Evolutionary conservation across 2,797 vertebrate genomes (phyloP).

Genomic region (Pipistrellus kuhlii): DNA sequence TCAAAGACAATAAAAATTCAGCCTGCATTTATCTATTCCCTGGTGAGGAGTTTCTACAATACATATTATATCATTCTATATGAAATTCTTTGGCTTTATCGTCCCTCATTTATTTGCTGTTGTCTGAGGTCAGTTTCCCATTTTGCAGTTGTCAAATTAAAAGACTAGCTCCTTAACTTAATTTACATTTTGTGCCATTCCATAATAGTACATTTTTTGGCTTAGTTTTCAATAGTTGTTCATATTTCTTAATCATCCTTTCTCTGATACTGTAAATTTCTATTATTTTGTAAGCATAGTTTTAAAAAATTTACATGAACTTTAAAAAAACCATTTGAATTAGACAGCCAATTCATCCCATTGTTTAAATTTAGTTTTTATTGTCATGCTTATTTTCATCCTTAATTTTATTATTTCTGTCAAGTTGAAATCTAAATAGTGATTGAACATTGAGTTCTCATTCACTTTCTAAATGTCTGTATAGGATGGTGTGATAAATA

Average conservation of each 20-base stretch:
- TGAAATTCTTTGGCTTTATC: conserved; percentile 88
- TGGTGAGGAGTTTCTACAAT: conserved; percentile 86
- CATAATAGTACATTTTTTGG: conserved; percentile 82
- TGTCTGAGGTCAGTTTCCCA: conserved; percentile 88
- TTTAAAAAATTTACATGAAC: not conserved
- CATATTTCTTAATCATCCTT: conserved; percentile 76
- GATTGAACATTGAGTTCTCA: conserved; percentile 42
- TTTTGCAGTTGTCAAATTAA: conserved; percentile 90
- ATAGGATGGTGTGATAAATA: conserved; percentile 66
- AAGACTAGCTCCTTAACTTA: conserved; percentile 85
- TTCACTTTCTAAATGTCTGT: conserved; percentile 75
- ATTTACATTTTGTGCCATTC: conserved; percentile 87
- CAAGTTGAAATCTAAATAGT: conserved; percentile 75
- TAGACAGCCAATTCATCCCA: not conserved
- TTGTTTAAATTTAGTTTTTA: conserved; percentile 50
- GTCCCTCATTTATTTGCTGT: conserved; percentile 87
- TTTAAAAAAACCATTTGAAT: not conserved
- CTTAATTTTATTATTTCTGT: conserved; percentile 68
- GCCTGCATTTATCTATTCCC: conserved; percentile 88
- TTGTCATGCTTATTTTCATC: conserved; percentile 37
- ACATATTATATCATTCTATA: conserved; percentile 89
- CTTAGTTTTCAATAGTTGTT: conserved; percentile 84
- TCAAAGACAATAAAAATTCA: conserved; percentile 91
- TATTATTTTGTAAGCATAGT: conserved; percentile 20
- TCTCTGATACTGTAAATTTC: conserved; percentile 52